Evolutionary conservation across 2,888 invertebrate species (phyloP).

Genomic region (Clostera curtula): DNA sequence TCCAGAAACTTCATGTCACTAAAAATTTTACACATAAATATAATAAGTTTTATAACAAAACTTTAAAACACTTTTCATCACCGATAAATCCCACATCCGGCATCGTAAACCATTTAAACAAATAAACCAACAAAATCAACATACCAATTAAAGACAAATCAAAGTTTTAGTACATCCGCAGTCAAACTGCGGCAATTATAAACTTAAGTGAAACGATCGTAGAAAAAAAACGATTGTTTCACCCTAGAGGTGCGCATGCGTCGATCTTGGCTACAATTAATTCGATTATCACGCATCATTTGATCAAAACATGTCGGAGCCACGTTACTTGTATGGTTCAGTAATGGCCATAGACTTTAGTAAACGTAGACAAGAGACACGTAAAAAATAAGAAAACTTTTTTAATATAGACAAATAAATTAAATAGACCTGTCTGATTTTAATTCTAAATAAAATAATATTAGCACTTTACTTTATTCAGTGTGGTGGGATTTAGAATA

Average conservation of each 20-base stretch:
- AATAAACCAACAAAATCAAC: not conserved
- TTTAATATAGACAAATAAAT: too few relatives aligned
- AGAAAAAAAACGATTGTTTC: constrained; percentile 15
- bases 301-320: constrained; percentile 58
- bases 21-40: too few relatives aligned
- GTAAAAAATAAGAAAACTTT: constrained; percentile 26
- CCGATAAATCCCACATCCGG: too few relatives aligned
- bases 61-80: too few relatives aligned
- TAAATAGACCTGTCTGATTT: too few relatives aligned
- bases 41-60: too few relatives aligned
- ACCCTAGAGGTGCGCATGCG: constrained; percentile 32
- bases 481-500: too few relatives aligned
- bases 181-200: constrained; percentile 1
- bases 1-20: too few relatives aligned
- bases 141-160: constrained; percentile 3
- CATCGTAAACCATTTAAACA: not conserved
- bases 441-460: too few relatives aligned
- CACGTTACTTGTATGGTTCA: constrained; percentile 38
- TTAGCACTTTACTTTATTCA: too few relatives aligned
- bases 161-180: constrained; percentile 1
- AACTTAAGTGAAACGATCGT: constrained; percentile 3
- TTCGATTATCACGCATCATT: constrained; percentile 66
- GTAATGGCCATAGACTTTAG: constrained; percentile 28
- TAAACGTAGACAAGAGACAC: constrained; percentile 21
- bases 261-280: constrained; percentile 51